phyloP scores from a whole-genome alignment of 2,113 vertebrate genomes.

The Thryonomys swinderianus region DNA sequence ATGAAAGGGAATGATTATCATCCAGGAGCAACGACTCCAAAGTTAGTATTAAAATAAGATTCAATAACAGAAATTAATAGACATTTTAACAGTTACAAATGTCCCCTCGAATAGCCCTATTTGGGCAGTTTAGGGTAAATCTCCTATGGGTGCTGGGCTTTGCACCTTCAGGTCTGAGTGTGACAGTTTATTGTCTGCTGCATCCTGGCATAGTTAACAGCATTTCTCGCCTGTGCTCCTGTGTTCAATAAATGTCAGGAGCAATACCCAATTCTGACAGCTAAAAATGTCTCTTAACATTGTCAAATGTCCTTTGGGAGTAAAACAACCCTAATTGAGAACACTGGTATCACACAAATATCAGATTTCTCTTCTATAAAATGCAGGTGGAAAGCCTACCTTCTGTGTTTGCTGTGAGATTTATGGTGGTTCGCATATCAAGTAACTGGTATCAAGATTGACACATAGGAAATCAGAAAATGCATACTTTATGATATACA shows the following conservation, averaged over 20 bases:
- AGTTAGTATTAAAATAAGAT: background rate
- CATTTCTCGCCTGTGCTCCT: background rate
- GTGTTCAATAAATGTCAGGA: background rate
- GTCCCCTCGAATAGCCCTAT: background rate
- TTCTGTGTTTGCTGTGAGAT: background rate
- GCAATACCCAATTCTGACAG: background rate
- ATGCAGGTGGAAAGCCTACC: background rate
- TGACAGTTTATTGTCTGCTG: background rate
- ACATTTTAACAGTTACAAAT: background rate
- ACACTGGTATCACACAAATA: too few relatives aligned
- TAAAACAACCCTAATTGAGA: background rate
- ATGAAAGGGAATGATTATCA: background rate
- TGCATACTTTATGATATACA: background rate
- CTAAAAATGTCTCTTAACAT: background rate
- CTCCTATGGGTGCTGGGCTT: background rate
- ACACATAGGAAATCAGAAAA: conserved; percentile 14
- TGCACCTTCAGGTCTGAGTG: background rate
- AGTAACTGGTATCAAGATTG: background rate
- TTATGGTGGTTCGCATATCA: background rate
- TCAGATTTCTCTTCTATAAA: background rate
- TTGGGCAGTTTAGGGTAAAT: background rate
- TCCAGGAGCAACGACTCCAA: background rate
- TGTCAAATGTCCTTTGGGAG: background rate
- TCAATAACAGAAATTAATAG: background rate
- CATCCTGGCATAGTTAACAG: background rate